phyloP scores from a whole-genome alignment of 2,113 vertebrate genomes.

The Pseudonaja textilis region DNA sequence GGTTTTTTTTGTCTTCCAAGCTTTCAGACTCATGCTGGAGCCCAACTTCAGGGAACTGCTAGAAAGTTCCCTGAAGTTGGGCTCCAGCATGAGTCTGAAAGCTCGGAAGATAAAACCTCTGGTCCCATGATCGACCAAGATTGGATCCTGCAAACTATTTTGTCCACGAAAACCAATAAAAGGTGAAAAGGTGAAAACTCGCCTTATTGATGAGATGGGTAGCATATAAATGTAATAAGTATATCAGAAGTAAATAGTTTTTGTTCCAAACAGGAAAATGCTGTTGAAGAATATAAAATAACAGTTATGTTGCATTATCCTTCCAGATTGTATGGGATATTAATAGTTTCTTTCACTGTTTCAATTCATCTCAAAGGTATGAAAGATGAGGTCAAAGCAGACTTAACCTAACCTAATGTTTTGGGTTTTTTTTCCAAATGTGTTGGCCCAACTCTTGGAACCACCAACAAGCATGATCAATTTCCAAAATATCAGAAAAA shows the following conservation, averaged over 20 bases:
- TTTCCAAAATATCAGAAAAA: background rate
- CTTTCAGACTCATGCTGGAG: background rate
- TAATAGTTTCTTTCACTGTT: background rate
- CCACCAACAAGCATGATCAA: background rate
- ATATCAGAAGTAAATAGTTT: background rate
- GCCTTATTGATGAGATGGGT: background rate
- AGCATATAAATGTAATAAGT: background rate
- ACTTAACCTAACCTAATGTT: background rate
- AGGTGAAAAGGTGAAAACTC: background rate
- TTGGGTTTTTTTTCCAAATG: background rate
- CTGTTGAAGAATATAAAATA: background rate
- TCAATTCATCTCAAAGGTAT: background rate
- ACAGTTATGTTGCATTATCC: background rate
- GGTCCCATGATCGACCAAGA: background rate
- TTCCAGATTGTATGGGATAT: background rate
- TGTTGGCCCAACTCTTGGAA: background rate
- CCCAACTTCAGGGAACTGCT: background rate
- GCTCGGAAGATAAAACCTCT: no score
- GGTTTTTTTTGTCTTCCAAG: background rate
- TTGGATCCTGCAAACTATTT: background rate
- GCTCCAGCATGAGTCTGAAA: background rate
- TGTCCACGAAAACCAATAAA: background rate
- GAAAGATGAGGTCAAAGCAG: background rate
- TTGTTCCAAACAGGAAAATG: background rate
- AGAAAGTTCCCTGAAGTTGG: background rate